Evolutionary conservation across 2,113 vertebrate species (phyloP), one percentile per base, ranked within the genome.

Genomic region (Piaya cayana): DNA sequence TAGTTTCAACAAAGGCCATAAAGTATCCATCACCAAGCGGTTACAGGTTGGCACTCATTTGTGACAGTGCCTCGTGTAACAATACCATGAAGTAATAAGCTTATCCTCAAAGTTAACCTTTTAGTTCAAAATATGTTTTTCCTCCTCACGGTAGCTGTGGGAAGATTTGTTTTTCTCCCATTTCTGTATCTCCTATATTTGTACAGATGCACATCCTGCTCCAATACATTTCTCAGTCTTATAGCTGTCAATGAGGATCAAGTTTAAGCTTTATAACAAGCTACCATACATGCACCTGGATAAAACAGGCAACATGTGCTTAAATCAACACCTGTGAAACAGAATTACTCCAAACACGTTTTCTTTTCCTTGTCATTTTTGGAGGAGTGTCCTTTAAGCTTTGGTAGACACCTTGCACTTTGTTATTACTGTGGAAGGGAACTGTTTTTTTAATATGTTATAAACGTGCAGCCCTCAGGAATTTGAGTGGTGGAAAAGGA

Each of bases 401-500:
- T 67, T 47, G n/a, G 64, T 90, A 86, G 88, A 68, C 16, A 9
- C 15, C 62, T n/a, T 72, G 67, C 36, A 59, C 83, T 45, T 80
- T 93, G 87, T 93, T 96, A 81, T 88, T 95, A 79, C 42, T 93
- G 47, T 43, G 71, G 92, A 82, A 94, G 79, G 92, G 60, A 78
- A 83, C 7, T 85, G 50, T 56, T 65, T 88, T 67, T 81, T 89
- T 39, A 82, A 55, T 67, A 68, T 25, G 39, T 64, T 86, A 75
- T 70, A 93, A 94, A 92, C 58, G 43, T 2, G 1, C 47, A 90
- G 79, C 67, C 77, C 82, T 95, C 63, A 53, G 79, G 52, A 90
- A 30, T 74, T 12, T 75, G 76, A 80, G 34, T 9, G 83, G 90
- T 90, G 95, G 82, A 94, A 97, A 94, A 96, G 92, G 90, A 95